phyloP scores from a whole-genome alignment of 2,113 vertebrate genomes.

The Paramormyrops kingsleyae region DNA sequence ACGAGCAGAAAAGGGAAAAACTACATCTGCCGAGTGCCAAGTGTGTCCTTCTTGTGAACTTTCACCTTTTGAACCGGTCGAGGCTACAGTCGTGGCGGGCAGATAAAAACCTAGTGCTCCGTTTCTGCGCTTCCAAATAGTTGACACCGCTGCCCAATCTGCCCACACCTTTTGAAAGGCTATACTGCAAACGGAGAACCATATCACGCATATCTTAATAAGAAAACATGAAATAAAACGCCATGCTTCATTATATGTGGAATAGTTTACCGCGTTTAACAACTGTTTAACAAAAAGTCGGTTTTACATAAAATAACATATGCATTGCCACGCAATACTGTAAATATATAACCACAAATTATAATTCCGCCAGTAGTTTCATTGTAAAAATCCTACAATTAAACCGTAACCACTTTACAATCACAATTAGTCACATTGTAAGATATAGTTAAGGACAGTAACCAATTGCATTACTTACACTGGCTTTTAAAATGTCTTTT shows the following conservation, averaged over 20 bases:
- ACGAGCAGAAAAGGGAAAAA: not conserved
- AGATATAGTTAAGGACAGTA: not conserved
- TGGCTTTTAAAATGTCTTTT: not conserved
- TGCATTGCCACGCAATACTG: not conserved
- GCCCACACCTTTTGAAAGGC: not conserved
- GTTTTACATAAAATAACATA: not conserved
- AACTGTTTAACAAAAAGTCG: not conserved
- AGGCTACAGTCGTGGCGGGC: slow-evolving; percentile 38
- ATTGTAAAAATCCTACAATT: not conserved
- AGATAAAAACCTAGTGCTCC: not conserved
- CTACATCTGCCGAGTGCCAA: not conserved
- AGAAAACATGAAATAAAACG: not conserved
- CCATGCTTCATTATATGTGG: not conserved
- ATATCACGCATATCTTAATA: not conserved
- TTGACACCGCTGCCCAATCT: not conserved
- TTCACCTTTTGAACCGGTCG: slow-evolving; percentile 62
- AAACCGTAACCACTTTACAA: not conserved
- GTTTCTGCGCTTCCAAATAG: not conserved
- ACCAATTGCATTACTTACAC: not conserved
- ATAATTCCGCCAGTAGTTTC: not conserved
- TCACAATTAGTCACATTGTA: not conserved
- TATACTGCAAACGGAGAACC: not conserved
- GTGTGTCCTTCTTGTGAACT: slow-evolving; percentile 58
- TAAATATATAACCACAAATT: not conserved
- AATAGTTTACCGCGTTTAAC: not conserved